These are phyloP conservation scores for Thalassarche chlororhynchos DNA, from an alignment of 2,113 vertebrate species.

Conservation along the genomic window DNA sequence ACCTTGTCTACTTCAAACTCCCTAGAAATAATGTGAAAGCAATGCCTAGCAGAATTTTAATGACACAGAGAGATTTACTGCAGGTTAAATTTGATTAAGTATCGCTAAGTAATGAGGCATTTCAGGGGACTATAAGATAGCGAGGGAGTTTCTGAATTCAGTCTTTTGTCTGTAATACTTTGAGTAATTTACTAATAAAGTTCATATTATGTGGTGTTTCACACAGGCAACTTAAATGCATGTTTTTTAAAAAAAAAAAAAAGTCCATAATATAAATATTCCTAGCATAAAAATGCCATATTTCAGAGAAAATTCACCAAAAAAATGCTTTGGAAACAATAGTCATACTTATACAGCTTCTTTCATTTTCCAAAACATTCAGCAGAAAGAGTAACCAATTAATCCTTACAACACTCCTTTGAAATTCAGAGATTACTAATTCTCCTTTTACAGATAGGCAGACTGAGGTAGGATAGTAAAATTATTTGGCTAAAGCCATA, in stretches of 20 bases:
- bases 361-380: background rate
- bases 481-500: background rate
- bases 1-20: background rate
- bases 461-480: background rate
- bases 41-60: constrained; percentile 10
- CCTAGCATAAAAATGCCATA: background rate
- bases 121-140: background rate
- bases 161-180: background rate
- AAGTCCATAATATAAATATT: background rate
- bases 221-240: background rate
- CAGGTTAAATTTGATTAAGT: constrained; percentile 30
- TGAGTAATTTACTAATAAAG: background rate
- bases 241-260: background rate
- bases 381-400: background rate
- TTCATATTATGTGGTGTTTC: background rate
- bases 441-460: background rate
- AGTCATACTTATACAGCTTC: background rate
- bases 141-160: background rate
- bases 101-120: background rate
- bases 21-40: background rate
- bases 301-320: background rate
- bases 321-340: background rate
- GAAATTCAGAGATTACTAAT: background rate
- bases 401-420: background rate
- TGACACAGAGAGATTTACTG: background rate